phyloP scores from a whole-genome alignment of 2,797 vertebrate species.

The Presbytis comata region DNA sequence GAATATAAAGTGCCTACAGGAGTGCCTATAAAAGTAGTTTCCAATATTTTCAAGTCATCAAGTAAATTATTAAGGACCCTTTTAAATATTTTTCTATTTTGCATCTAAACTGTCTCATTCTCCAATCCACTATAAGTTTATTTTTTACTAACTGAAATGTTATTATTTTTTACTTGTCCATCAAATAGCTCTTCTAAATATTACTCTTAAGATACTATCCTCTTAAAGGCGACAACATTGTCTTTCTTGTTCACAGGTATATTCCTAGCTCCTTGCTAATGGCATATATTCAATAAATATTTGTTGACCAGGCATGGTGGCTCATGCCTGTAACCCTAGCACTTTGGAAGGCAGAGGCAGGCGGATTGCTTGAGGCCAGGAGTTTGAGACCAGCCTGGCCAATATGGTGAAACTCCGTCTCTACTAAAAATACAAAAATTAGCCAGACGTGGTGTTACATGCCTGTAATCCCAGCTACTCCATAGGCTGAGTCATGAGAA shows the following conservation, averaged over 20 bases:
- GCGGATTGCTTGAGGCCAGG: not conserved
- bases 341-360: not conserved
- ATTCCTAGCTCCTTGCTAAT: not conserved
- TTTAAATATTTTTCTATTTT: constrained; percentile 37
- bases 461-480: not conserved
- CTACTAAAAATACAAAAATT: not conserved
- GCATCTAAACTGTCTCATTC: not conserved
- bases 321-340: not conserved
- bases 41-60: constrained; percentile 8
- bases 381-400: not conserved
- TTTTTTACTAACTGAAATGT: not conserved
- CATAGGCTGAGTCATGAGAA: not conserved
- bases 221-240: not conserved
- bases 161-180: not conserved
- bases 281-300: not conserved
- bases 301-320: not conserved
- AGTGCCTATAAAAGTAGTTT: not conserved
- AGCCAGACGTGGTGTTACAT: not conserved
- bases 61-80: not conserved
- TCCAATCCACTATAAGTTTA: not conserved
- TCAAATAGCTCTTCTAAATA: not conserved
- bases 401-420: not conserved
- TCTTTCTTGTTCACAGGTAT: not conserved
- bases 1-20: not conserved
- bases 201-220: not conserved